Conservation (phyloP, 2,888 invertebrate species). For the Dysmachus trigonus region DNA sequence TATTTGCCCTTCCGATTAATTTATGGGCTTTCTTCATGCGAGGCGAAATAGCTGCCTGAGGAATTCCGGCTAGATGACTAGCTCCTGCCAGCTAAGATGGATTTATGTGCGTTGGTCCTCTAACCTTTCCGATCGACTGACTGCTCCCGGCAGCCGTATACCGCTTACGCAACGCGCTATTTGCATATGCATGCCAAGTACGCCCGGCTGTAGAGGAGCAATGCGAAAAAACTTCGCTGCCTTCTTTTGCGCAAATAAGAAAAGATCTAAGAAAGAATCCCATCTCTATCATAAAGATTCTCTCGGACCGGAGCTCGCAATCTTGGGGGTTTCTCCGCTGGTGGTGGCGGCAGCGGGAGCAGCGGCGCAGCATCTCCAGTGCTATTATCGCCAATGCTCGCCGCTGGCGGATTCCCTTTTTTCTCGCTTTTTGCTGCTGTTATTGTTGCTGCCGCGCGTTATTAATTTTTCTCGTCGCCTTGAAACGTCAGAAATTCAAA, state of each 20-base stretch:
- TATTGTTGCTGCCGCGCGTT: conserved; percentile 2
- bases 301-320: background rate
- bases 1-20: conserved; percentile 6
- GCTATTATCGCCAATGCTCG: background rate
- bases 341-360: background rate
- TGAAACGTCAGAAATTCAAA: conserved; percentile 46
- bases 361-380: background rate
- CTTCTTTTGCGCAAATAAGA: background rate
- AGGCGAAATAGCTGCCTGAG: background rate
- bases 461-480: conserved; percentile 43
- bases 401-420: background rate
- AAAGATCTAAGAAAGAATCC: conserved; percentile 9
- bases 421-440: conserved; percentile 1
- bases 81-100: background rate
- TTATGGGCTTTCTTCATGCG: background rate
- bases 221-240: background rate
- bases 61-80: conserved; percentile 10
- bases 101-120: conserved; percentile 4
- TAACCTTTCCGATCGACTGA: background rate
- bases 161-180: conserved; percentile 13
- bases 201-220: background rate
- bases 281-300: background rate
- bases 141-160: background rate
- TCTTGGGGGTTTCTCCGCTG: background rate
- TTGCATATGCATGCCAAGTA: background rate